phyloP scores from a whole-genome alignment of 2,888 invertebrate genomes.

The Megalurothrips usitatus region DNA sequence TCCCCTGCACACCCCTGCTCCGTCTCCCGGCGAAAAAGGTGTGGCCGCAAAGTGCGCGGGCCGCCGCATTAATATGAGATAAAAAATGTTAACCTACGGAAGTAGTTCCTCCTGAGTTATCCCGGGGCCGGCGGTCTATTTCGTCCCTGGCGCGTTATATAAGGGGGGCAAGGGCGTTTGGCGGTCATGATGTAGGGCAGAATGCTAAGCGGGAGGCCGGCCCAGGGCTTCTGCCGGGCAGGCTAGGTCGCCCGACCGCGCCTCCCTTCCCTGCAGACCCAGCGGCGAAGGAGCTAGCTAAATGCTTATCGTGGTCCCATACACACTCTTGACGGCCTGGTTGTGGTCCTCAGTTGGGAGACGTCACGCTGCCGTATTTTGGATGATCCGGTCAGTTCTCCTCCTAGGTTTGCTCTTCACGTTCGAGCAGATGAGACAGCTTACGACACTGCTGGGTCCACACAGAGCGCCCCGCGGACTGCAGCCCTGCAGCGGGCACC shows the following conservation, averaged over 20 bases:
- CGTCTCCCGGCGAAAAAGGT: not conserved
- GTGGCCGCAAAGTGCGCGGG: not conserved
- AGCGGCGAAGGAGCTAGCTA: no score
- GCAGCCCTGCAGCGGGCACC: not conserved
- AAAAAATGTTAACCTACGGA: not conserved
- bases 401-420: no score
- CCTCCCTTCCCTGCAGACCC: not conserved
- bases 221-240: no score
- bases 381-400: no score
- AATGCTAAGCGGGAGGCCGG: not conserved
- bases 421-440: no score
- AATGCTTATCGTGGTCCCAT: no score
- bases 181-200: slow-evolving; percentile 12
- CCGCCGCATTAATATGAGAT: slow-evolving; percentile 4
- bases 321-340: no score
- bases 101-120: not conserved
- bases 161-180: not conserved
- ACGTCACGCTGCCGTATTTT: no score
- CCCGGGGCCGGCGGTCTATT: not conserved
- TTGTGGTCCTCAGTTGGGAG: no score
- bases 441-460: no score
- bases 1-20: not conserved
- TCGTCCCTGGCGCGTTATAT: not conserved
- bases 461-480: not conserved
- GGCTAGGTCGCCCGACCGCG: not conserved